These are phyloP conservation scores for Hypocryptadius cinnamomeus DNA, from an alignment of 2,113 vertebrate genomes.

Conservation along the genomic window DNA sequence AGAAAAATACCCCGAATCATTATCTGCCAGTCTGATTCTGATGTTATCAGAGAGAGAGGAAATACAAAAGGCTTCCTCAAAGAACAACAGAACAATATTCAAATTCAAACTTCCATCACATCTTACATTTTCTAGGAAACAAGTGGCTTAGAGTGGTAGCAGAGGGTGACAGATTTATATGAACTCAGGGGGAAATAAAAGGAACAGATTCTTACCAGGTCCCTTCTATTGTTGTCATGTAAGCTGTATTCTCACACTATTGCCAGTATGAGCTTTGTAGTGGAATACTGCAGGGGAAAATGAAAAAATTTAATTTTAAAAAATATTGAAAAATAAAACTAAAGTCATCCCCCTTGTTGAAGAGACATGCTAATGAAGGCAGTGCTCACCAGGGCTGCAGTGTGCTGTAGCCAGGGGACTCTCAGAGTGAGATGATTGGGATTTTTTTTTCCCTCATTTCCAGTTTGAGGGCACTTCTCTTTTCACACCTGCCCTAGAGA, in stretches of 20 bases:
- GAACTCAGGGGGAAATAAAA: neutral
- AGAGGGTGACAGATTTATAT: neutral
- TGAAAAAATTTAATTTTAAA: neutral
- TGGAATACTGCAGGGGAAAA: neutral
- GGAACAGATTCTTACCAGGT: neutral
- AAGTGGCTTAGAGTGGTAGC: neutral
- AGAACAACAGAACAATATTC: neutral
- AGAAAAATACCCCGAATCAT: neutral
- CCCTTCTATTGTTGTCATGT: neutral
- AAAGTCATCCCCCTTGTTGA: neutral
- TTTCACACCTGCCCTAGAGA: neutral
- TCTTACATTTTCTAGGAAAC: constrained; percentile 12
- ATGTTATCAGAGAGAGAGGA: neutral
- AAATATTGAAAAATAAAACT: too few relatives aligned
- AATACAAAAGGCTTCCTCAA: neutral
- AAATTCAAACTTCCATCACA: neutral
- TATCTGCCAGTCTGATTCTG: neutral
- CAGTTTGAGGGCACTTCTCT: neutral
- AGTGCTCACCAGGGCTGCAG: neutral
- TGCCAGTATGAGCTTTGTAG: neutral
- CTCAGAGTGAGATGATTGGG: neutral
- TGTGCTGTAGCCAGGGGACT: neutral
- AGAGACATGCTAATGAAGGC: neutral
- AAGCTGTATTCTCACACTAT: neutral
- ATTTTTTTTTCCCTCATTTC: neutral